Base-by-base conservation (phyloP, 2,888 invertebrate species). In the Dastarcus helophoroides region DNA sequence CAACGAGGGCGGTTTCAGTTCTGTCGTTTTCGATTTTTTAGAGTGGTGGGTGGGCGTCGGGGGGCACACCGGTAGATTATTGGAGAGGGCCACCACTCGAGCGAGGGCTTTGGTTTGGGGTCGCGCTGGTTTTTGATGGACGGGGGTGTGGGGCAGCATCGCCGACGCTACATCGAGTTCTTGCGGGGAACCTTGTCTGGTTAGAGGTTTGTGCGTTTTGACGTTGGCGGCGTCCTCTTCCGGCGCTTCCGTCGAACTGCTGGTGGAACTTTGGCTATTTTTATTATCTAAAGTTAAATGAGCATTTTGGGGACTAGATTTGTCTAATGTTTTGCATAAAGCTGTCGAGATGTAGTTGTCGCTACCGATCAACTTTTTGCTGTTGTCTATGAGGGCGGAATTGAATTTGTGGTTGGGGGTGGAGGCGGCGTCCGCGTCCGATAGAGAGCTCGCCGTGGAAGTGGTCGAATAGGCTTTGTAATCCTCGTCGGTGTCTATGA, bases 1-100 rank as follows among this genome's bases (percentile, higher is more conserved):
- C 15, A 74, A 53, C 28, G 65, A 69, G 0, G 72, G 67, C 16
- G 64, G 64, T 32, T 54, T 48, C 25, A 62, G 43, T 24, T 54
- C 56, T 3, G 47, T 36, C 31, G 71, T 73, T 38, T 76, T 66
- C 4, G 75, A 68, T 26, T 77, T 70, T 22, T 81, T 67, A 1
- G 84, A 81, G 51, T 84, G 85, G 58, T 88, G 88, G 0, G 86
- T 88, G 0, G 88, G 88, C 0, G 88, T 88, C 1, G 88, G 88
- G 3, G 86, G 86, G 51, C 86, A 86, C 39, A 84, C 75, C 1
- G 79, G 71, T 22, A 65, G 61, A 1, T 69, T 65, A 26, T 46
- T 54, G 30, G 36, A 9, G 53, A 56, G 3, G 52, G 62, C 51
- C 1, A 68, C 68, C 16, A 76, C 71, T 27, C 76, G 62, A 3